Percentiles rank a stretch among this genome's conserved stretches.
Conservation (phyloP, 1,140 invertebrate genomes). For the Halyomorpha halys region DNA sequence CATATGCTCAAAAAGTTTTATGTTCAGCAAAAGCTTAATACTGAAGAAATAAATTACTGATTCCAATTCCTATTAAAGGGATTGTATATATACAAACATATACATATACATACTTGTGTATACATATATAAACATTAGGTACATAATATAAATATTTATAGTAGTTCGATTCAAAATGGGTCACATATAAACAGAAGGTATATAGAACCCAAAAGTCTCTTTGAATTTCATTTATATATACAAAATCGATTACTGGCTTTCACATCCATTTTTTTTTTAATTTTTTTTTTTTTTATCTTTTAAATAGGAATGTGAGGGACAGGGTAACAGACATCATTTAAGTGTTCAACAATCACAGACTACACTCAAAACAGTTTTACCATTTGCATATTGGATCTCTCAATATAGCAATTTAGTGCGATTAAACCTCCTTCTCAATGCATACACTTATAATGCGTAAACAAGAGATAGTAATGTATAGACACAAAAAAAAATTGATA, state of each 20-base stretch:
- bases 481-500: background rate
- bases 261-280: no score
- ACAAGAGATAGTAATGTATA: conserved; percentile 14
- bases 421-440: background rate
- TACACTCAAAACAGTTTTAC: background rate
- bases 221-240: no score
- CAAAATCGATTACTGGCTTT: no score
- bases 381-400: no score
- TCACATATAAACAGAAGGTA: background rate
- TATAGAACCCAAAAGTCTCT: no score
- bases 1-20: conserved; percentile 9
- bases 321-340: conserved; percentile 5
- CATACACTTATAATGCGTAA: conserved; percentile 9
- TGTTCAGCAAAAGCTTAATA: conserved; percentile 16
- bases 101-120: conserved; percentile 1
- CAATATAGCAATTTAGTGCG: background rate
- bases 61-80: background rate
- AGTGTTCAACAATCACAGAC: conserved; percentile 11
- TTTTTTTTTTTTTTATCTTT: background rate
- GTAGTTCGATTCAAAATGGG: conserved; percentile 14
- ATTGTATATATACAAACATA: conserved; percentile 1
- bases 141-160: conserved; percentile 2
- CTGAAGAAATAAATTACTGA: conserved; percentile 17
- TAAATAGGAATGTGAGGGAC: conserved; percentile 9
- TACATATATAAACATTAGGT: background rate